Evolutionary conservation across 2,797 vertebrate genomes (phyloP).

Genomic region (Poeciliopsis infans): DNA sequence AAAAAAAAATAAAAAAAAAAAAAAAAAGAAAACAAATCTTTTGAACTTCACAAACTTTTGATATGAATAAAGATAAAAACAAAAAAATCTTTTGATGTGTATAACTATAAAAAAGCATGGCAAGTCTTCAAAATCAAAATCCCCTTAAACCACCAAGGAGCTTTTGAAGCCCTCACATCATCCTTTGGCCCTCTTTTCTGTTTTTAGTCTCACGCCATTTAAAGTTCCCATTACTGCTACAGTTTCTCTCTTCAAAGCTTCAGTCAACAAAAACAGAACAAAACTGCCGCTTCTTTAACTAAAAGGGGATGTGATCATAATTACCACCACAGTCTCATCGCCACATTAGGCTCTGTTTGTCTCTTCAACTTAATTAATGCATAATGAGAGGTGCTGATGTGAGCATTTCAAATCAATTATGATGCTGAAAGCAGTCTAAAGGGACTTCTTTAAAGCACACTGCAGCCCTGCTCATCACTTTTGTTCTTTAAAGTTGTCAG

Average conservation of each 20-base stretch:
- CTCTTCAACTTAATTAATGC: constrained; percentile 51
- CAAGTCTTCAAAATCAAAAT: constrained; percentile 43
- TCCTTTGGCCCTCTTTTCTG: constrained; percentile 23
- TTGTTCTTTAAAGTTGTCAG: constrained; percentile 24
- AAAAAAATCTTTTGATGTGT: constrained; percentile 37
- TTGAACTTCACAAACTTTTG: constrained; percentile 12
- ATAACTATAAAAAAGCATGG: constrained; percentile 34
- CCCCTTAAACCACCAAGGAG: constrained; percentile 39
- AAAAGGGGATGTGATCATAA: constrained; percentile 43
- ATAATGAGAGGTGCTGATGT: constrained; percentile 57
- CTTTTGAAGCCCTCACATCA: constrained; percentile 41
- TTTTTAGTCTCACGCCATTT: constrained; percentile 40
- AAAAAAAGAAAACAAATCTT: neutral
- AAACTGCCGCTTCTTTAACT: constrained; percentile 34
- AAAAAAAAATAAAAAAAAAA: neutral
- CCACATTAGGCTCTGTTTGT: constrained; percentile 34
- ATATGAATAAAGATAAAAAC: constrained; percentile 12
- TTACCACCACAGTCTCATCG: constrained; percentile 26
- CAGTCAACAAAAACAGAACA: constrained; percentile 16
- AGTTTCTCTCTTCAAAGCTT: constrained; percentile 32
- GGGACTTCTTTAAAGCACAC: constrained; percentile 21
- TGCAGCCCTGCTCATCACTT: constrained; percentile 34
- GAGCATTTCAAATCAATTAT: constrained; percentile 58
- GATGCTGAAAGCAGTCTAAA: constrained; percentile 28
- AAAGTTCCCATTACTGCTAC: constrained; percentile 3